phyloP scores from a whole-genome alignment of 2,888 invertebrate species.

The Lasioglossum oenotherae region DNA sequence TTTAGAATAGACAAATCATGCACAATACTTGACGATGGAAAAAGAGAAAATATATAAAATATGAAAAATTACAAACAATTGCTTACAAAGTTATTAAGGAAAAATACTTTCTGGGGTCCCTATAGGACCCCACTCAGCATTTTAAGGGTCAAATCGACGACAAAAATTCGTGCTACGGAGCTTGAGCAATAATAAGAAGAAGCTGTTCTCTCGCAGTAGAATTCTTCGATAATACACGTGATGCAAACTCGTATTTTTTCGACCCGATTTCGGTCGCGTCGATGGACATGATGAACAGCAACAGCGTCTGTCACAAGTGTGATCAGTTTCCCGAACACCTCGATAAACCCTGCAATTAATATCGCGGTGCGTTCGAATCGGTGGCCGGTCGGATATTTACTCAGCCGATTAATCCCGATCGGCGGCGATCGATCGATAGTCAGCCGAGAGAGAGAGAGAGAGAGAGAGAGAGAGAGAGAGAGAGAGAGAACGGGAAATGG shows the following conservation, averaged over 20 bases:
- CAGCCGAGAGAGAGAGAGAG: background rate
- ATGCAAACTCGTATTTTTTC: background rate
- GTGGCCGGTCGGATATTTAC: background rate
- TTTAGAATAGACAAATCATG: no score
- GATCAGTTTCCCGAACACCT: constrained; percentile 2
- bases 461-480: background rate
- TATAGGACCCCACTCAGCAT: no score
- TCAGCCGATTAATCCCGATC: background rate
- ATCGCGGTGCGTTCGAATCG: background rate
- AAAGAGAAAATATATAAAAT: no score
- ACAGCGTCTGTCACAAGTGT: background rate
- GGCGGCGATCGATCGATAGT: background rate
- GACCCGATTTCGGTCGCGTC: background rate
- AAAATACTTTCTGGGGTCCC: no score
- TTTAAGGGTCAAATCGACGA: no score
- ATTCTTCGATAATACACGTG: background rate
- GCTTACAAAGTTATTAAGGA: no score
- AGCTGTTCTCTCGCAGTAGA: background rate
- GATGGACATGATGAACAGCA: background rate
- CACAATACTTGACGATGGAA: no score
- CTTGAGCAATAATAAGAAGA: background rate
- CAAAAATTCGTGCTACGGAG: background rate
- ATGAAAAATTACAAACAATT: no score
- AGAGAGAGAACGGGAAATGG: background rate
- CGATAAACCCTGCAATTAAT: background rate